phyloP scores from a whole-genome alignment of 2,113 vertebrate species.

The Corythoichthys haematopterus region DNA sequence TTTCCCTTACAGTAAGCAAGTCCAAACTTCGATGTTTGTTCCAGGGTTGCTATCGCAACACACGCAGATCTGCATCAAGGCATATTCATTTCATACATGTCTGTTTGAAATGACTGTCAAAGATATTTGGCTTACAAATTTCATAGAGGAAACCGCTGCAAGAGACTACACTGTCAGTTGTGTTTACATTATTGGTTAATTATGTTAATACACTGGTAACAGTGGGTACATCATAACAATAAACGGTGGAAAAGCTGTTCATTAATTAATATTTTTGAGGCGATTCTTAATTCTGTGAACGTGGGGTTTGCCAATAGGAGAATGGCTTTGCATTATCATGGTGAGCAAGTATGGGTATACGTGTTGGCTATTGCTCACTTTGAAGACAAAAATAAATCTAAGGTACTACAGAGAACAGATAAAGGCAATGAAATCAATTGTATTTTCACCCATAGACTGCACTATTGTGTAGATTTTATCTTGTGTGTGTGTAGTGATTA shows the following conservation, averaged over 20 bases:
- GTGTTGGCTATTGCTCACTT: too few relatives aligned
- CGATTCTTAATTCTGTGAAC: too few relatives aligned
- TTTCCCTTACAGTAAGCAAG: constrained; percentile 15
- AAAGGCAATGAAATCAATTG: neutral
- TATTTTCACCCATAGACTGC: neutral
- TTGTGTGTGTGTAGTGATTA: too few relatives aligned
- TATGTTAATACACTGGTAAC: constrained; percentile 10
- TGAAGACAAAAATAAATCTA: too few relatives aligned
- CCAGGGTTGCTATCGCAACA: constrained; percentile 45
- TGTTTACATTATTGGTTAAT: neutral
- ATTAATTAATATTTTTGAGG: neutral
- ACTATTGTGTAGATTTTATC: too few relatives aligned
- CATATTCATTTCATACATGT: constrained; percentile 36
- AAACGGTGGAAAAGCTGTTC: constrained; percentile 10
- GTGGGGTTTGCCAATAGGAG: too few relatives aligned
- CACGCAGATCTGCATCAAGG: constrained; percentile 29
- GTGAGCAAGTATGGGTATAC: too few relatives aligned
- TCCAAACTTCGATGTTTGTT: constrained; percentile 41
- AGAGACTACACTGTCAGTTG: constrained; percentile 6
- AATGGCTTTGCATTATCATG: too few relatives aligned
- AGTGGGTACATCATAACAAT: constrained; percentile 2
- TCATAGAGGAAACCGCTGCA: constrained; percentile 7
- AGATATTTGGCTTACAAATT: constrained; percentile 24
- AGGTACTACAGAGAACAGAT: too few relatives aligned
- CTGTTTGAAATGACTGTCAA: constrained; percentile 54